These are phyloP conservation scores for Eucriotettix oculatus DNA, from an alignment of 2,888 invertebrate species.

Conservation along the genomic window DNA sequence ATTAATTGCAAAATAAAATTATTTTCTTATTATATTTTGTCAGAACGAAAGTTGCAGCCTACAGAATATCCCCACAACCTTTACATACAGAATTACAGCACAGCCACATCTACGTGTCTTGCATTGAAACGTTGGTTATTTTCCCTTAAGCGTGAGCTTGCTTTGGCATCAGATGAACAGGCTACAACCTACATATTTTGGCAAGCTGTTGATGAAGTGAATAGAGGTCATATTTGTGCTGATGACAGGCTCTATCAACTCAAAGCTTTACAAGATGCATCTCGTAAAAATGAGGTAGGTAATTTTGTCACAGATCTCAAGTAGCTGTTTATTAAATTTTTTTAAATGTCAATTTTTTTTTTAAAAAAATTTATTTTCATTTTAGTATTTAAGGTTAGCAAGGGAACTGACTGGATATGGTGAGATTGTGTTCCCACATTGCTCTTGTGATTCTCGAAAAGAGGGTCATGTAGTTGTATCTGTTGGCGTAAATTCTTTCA, in stretches of 20 bases:
- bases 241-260: conserved; percentile 88
- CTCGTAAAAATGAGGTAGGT: conserved; percentile 57
- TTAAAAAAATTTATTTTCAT: neutral
- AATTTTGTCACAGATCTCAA: neutral
- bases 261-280: conserved; percentile 84
- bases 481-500: conserved; percentile 45
- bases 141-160: conserved; percentile 48
- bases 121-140: conserved; percentile 80
- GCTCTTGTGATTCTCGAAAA: conserved; percentile 78
- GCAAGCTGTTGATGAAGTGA: conserved; percentile 92
- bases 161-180: conserved; percentile 44
- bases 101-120: conserved; percentile 89
- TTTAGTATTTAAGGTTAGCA: conserved; percentile 62
- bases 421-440: conserved; percentile 85
- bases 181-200: conserved; percentile 76
- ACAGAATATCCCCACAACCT: conserved; percentile 93
- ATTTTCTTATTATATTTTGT: conserved; percentile 17
- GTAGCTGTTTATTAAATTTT: neutral
- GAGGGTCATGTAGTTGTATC: conserved; percentile 70
- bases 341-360: neutral
- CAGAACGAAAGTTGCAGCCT: conserved; percentile 83
- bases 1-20: neutral
- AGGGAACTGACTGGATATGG: conserved; percentile 84
- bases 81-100: conserved; percentile 98
- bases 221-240: conserved; percentile 78